Evolutionary conservation across 2,113 vertebrate species (phyloP).

Genomic region (Rhinichthys klamathensis): DNA sequence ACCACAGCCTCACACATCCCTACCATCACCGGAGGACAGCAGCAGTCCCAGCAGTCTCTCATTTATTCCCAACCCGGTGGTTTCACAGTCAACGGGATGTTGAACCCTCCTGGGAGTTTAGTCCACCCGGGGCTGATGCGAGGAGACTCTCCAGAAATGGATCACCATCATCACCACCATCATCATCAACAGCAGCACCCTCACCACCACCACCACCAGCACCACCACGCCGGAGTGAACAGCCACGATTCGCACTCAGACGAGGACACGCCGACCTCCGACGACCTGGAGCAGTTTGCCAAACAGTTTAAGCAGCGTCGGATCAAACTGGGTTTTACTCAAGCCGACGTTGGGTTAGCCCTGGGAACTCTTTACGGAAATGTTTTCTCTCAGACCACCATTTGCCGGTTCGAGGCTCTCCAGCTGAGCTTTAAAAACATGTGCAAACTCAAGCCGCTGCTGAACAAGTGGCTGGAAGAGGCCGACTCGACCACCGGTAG

Average conservation of each 20-base stretch:
- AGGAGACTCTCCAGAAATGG: conserved; percentile 91
- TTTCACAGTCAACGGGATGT: conserved; percentile 96
- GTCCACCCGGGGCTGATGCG: conserved; percentile 89
- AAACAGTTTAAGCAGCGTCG: conserved; percentile 91
- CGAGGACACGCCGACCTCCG: conserved; percentile 91
- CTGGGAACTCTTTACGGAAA: conserved; percentile 86
- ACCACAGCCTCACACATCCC: conserved; percentile 85
- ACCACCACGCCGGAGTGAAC: conserved; percentile 75
- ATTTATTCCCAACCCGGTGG: conserved; percentile 90
- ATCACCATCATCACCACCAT: conserved; percentile 86
- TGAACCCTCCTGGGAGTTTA: conserved; percentile 86
- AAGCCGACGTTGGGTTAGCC: conserved; percentile 86
- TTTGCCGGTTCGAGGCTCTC: conserved; percentile 86
- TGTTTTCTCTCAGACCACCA: conserved; percentile 88
- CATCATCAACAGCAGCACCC: conserved; percentile 85
- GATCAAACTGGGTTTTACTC: conserved; percentile 90
- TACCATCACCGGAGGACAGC: conserved; percentile 85
- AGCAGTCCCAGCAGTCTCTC: conserved; percentile 83
- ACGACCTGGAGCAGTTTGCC: conserved; percentile 87
- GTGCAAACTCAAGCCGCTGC: conserved; percentile 86
- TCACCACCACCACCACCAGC: conserved; percentile 81
- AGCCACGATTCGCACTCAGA: conserved; percentile 91
- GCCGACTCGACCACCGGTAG: conserved; percentile 90
- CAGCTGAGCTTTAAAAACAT: conserved; percentile 91
- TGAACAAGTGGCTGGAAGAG: conserved; percentile 94